phyloP scores from a whole-genome alignment of 2,797 vertebrate species.

The Sphenodon punctatus region DNA sequence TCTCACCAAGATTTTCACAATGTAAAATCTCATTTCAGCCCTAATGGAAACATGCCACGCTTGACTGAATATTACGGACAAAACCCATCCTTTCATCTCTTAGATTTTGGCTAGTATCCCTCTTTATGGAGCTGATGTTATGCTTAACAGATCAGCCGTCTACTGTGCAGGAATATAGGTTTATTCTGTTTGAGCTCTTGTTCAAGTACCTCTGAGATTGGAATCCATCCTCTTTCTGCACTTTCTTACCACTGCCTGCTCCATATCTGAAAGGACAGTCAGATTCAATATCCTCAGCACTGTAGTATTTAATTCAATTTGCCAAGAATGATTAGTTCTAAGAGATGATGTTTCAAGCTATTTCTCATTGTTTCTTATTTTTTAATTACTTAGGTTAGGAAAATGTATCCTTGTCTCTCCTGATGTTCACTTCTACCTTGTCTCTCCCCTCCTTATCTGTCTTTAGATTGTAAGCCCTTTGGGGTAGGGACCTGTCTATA shows the following conservation, averaged over 20 bases:
- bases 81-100: too few species aligned
- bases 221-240: background rate
- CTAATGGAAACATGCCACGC: too few species aligned
- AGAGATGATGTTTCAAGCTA: constrained; percentile 28
- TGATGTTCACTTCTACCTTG: too few species aligned
- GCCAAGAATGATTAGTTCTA: constrained; percentile 14
- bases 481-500: too few species aligned
- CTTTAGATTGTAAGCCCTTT: too few species aligned
- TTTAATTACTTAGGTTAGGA: constrained; percentile 33
- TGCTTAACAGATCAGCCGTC: too few species aligned
- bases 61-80: too few species aligned
- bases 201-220: background rate
- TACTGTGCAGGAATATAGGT: background rate
- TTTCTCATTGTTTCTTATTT: background rate
- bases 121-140: constrained; percentile 8
- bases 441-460: too few species aligned
- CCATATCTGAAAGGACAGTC: background rate
- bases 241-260: background rate
- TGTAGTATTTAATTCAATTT: constrained; percentile 1
- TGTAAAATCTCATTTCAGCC: too few species aligned
- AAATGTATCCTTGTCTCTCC: too few species aligned
- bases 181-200: constrained; percentile 5
- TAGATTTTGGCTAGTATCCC: too few species aligned
- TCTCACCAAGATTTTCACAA: too few species aligned
- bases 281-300: background rate